Evolutionary conservation across 2,797 vertebrate species (phyloP).

Genomic region (Sebastolobus alascanus): DNA sequence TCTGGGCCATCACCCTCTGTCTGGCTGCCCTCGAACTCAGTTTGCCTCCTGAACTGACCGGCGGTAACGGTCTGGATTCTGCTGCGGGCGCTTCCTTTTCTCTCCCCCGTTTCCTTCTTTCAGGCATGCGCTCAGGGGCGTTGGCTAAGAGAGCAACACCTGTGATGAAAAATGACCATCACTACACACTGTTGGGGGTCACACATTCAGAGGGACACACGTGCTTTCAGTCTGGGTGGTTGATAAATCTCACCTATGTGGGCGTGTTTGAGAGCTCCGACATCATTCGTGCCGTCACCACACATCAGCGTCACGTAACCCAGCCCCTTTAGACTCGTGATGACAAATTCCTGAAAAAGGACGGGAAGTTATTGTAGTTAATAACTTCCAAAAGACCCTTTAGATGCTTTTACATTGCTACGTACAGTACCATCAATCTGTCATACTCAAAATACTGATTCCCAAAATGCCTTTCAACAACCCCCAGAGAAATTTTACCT

Average conservation of each 20-base stretch:
- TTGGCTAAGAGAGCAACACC: constrained; percentile 96
- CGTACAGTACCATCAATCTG: not conserved
- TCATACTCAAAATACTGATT: constrained; percentile 1
- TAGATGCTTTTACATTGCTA: not conserved
- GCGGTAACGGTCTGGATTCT: constrained; percentile 79
- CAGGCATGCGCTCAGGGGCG: constrained; percentile 91
- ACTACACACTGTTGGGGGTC: constrained; percentile 1
- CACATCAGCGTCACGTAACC: constrained; percentile 97
- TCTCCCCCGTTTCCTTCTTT: constrained; percentile 85
- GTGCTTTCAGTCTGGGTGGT: not conserved
- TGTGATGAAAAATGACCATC: constrained; percentile 59
- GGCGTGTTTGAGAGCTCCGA: constrained; percentile 96
- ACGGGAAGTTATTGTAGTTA: not conserved
- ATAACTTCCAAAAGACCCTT: not conserved
- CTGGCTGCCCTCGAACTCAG: constrained; percentile 88
- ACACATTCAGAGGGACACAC: not conserved
- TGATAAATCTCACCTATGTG: constrained; percentile 90
- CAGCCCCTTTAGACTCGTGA: constrained; percentile 94
- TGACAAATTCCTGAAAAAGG: constrained; percentile 91
- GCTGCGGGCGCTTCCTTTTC: constrained; percentile 82
- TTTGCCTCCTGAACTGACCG: constrained; percentile 79
- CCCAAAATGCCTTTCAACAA: constrained; percentile 33
- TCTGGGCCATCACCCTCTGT: constrained; percentile 88
- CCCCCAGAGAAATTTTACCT: constrained; percentile 81
- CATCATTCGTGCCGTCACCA: constrained; percentile 98